Evolutionary conservation across 2,888 invertebrate species (phyloP), one percentile per base, ranked within the genome.

Genomic region (Slavum lentiscoides): DNA sequence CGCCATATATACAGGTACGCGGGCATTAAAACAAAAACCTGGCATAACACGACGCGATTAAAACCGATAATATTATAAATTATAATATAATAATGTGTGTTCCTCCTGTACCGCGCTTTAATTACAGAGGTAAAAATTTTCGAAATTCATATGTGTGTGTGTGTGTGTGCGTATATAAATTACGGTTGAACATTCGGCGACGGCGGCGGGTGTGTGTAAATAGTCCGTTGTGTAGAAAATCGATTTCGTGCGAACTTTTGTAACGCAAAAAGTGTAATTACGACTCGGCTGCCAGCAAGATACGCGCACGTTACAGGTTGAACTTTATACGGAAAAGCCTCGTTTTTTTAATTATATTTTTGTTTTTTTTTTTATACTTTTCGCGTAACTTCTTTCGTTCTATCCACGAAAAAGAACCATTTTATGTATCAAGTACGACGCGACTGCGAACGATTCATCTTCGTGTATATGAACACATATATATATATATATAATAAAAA

Each of bases 181-280:
- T 13, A 1, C 11, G 11, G 3, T 1, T 15, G 13, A 49, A 49
- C 49, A 9, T 49, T 49, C 39, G 72, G 69, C 30, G 30, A 4
- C 4, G 30, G 30, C 30, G 30, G 30, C 43, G 39, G 17, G 15
- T 8, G 59, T 64, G 13, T 23, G 30, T 37, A 49, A 13, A n/a
- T 49, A 59, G 59, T 68, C 76, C 49, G 49, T n/a, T 61, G 68
- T 19, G 68, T 13, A n/a, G 59, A 76, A 76, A 67, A 76, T 76
- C 76, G 76, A 76, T 76, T 68, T 68, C 67, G n/a, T 58, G 58
- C 67, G 58, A 75, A 68, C 75, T 76, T 59, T 76, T 59, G 59
- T 68, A 59, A 68, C 59, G 59, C 58, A 43, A 68, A 68, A 68
- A 59, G 59, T 68, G 75, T 76, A 76, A 76, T 76, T 76, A 76